Conservation (phyloP, 1,140 invertebrate genomes). For the Lepeophtheirus salmonis region DNA sequence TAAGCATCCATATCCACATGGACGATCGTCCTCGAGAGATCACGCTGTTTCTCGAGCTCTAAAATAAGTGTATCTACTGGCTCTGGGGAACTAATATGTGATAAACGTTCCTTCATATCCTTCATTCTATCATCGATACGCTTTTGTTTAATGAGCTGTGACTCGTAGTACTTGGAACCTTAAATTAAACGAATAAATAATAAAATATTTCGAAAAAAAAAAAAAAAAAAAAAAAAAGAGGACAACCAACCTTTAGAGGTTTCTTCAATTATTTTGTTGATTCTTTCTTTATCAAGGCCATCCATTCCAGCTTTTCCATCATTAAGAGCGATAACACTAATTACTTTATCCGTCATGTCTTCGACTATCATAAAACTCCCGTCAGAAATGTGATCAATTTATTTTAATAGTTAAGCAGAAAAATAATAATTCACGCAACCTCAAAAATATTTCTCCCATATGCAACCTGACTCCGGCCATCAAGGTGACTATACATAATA, state of each 20-base stretch:
- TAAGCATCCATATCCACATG: constrained; percentile 49
- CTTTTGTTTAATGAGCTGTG: constrained; percentile 28
- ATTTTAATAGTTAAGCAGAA: not conserved
- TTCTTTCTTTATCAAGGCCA: constrained; percentile 36
- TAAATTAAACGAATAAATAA: constrained; percentile 23
- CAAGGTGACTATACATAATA: too few species aligned
- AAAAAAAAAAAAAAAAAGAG: constrained; percentile 25
- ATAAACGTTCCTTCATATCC: not conserved
- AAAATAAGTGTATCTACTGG: constrained; percentile 8
- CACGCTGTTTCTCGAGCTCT: constrained; percentile 19
- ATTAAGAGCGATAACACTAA: constrained; percentile 21
- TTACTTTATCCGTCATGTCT: not conserved
- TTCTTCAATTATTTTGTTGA: constrained; percentile 38
- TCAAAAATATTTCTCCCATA: too few species aligned
- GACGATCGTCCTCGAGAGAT: constrained; percentile 35
- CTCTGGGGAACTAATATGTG: not conserved
- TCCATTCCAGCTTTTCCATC: constrained; percentile 38
- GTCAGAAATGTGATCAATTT: not conserved
- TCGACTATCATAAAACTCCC: not conserved
- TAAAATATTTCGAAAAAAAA: constrained; percentile 38
- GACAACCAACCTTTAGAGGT: constrained; percentile 27
- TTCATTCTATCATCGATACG: not conserved
- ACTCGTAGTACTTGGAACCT: constrained; percentile 38
- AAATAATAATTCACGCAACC: not conserved
- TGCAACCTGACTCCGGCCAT: too few species aligned